phyloP scores from a whole-genome alignment of 2,113 vertebrate species.

The Pomatorhinus ruficollis region DNA sequence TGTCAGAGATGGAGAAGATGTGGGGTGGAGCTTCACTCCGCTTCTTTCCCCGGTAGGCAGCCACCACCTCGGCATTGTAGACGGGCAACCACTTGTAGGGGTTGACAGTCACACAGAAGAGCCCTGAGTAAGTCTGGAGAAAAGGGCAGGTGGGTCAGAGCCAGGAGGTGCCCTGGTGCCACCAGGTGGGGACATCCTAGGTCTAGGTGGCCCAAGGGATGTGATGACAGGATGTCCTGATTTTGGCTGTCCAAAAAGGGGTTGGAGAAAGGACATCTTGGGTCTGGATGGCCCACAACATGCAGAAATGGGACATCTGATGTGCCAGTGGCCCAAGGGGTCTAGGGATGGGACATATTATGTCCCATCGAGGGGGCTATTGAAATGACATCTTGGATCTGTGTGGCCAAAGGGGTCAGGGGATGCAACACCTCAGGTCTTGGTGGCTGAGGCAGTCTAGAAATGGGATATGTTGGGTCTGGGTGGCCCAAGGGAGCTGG shows the following conservation, averaged over 20 bases:
- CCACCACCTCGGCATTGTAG: constrained; percentile 8
- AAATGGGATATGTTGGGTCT: not conserved
- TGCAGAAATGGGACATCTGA: not conserved
- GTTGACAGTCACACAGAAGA: constrained; percentile 7
- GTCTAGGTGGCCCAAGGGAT: not conserved
- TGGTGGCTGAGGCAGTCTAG: not conserved
- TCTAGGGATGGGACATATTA: not conserved
- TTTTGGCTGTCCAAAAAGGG: not conserved
- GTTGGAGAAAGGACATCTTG: not conserved
- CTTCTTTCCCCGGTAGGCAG: constrained; percentile 31
- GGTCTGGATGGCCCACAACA: not conserved
- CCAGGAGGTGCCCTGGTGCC: not conserved
- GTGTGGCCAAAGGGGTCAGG: no score
- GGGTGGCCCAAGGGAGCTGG: not conserved
- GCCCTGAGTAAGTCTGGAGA: not conserved
- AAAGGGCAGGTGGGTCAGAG: not conserved
- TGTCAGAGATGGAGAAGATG: constrained; percentile 41
- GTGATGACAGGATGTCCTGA: accelerated
- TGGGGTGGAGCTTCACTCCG: constrained; percentile 30
- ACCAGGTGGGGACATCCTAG: not conserved
- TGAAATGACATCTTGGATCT: not conserved
- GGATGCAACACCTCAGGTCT: not conserved
- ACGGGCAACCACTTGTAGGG: constrained; percentile 20
- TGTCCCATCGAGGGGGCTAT: not conserved
- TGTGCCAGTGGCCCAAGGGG: not conserved